Conservation (phyloP, 2,113 vertebrate genomes). For the Bettongia penicillata region DNA sequence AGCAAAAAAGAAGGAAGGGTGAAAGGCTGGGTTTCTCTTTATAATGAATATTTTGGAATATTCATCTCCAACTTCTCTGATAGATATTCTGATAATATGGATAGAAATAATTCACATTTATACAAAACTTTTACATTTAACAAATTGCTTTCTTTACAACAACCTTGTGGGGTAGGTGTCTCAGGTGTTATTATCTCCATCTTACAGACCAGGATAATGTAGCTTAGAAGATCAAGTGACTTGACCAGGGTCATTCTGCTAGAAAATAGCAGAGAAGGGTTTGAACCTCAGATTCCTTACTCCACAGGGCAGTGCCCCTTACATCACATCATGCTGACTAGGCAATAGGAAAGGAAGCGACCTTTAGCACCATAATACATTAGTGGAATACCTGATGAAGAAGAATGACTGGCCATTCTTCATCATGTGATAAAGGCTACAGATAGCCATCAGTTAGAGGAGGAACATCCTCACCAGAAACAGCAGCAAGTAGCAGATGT, state of each 20-base stretch:
- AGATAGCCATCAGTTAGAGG: not conserved
- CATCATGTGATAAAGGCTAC: not conserved
- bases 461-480: not conserved
- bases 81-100: slow-evolving; percentile 31
- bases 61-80: slow-evolving; percentile 9
- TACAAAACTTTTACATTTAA: not conserved
- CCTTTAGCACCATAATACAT: not conserved
- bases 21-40: slow-evolving; percentile 18
- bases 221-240: not conserved
- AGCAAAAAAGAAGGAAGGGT: not conserved
- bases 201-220: not conserved
- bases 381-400: not conserved
- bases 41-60: slow-evolving; percentile 27
- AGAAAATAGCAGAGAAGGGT: not conserved
- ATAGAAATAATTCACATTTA: slow-evolving; percentile 11
- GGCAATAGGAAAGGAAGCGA: not conserved
- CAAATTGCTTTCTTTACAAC: not conserved
- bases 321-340: not conserved
- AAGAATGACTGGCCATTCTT: not conserved
- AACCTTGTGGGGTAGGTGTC: not conserved
- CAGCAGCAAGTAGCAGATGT: not conserved
- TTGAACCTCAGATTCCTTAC: not conserved
- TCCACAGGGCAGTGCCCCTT: not conserved
- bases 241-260: not conserved
- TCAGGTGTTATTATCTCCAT: not conserved